These are phyloP conservation scores for Eleginops maclovinus DNA, from an alignment of 2,113 vertebrate species.

Conservation along the genomic window DNA sequence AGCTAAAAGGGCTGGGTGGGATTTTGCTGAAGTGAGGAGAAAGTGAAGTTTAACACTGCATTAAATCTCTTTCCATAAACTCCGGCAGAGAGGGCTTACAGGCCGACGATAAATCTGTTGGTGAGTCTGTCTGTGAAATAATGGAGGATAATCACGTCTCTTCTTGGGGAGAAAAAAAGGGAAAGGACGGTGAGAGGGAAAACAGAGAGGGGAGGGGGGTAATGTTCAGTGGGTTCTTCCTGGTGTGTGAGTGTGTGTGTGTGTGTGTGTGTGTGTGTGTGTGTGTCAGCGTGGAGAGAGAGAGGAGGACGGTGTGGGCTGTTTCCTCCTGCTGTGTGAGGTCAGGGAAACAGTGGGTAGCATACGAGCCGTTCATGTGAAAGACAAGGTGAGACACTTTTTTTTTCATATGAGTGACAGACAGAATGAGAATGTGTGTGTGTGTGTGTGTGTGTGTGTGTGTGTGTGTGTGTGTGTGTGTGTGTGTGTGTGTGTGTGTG, in stretches of 20 bases:
- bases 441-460: background rate
- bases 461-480: background rate
- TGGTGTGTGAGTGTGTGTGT: conserved; percentile 28
- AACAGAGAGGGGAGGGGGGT: conserved; percentile 37
- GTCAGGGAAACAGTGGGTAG: conserved; percentile 54
- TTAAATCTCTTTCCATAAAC: conserved; percentile 72
- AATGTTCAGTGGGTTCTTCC: conserved; percentile 48
- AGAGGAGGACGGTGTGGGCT: conserved; percentile 30
- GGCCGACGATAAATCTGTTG: conserved; percentile 76
- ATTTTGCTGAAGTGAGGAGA: conserved; percentile 56
- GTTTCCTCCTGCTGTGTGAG: conserved; percentile 58
- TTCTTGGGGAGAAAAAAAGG: conserved; percentile 46
- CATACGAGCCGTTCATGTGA: conserved; percentile 49
- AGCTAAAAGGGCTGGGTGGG: conserved; percentile 19
- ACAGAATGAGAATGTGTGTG: conserved; percentile 21
- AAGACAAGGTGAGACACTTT: conserved; percentile 47
- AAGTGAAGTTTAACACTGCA: conserved; percentile 60
- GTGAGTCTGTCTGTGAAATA: conserved; percentile 58
- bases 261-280: conserved; percentile 29
- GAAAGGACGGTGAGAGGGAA: conserved; percentile 36
- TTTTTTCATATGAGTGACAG: conserved; percentile 47
- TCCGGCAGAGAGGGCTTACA: conserved; percentile 59
- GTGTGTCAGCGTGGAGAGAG: conserved; percentile 44
- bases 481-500: too few species aligned
- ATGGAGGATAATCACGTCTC: conserved; percentile 60